These are phyloP conservation scores for Physocephala rufipes DNA, from an alignment of 2,888 invertebrate genomes.

Conservation along the genomic window DNA sequence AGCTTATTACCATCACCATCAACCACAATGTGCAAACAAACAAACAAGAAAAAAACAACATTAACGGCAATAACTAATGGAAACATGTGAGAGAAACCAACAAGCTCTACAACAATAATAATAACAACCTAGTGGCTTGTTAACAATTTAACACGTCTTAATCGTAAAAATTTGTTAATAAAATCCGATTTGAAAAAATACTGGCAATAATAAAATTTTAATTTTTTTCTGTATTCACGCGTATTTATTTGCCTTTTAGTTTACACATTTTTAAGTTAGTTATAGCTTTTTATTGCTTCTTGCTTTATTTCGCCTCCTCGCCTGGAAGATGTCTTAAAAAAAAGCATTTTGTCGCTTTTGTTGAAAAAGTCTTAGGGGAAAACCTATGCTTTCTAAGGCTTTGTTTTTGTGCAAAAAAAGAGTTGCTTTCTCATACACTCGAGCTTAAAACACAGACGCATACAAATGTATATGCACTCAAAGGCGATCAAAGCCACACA, in stretches of 20 bases:
- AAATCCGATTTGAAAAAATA: slow-evolving; percentile 34
- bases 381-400: no score
- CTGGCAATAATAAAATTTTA: not conserved
- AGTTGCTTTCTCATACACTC: not conserved
- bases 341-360: slow-evolving; percentile 1
- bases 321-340: slow-evolving; percentile 10
- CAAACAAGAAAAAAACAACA: slow-evolving; percentile 32
- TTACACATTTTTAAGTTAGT: not conserved
- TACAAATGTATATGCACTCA: not conserved
- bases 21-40: slow-evolving; percentile 22
- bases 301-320: not conserved
- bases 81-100: not conserved
- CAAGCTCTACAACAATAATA: slow-evolving; percentile 36
- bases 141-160: slow-evolving; percentile 67
- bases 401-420: no score
- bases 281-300: not conserved
- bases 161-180: slow-evolving; percentile 65
- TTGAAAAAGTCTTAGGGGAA: no score
- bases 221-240: not conserved
- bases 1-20: slow-evolving; percentile 33
- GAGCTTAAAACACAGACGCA: not conserved
- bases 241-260: not conserved
- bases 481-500: no score
- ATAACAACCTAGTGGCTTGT: slow-evolving; percentile 59
- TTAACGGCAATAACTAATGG: slow-evolving; percentile 27